A percentile compares a stretch with the other conserved stretches of the same genome.
Evolutionary conservation across 2,888 invertebrate genomes (phyloP).

Genomic region (Papilio protenor): DNA sequence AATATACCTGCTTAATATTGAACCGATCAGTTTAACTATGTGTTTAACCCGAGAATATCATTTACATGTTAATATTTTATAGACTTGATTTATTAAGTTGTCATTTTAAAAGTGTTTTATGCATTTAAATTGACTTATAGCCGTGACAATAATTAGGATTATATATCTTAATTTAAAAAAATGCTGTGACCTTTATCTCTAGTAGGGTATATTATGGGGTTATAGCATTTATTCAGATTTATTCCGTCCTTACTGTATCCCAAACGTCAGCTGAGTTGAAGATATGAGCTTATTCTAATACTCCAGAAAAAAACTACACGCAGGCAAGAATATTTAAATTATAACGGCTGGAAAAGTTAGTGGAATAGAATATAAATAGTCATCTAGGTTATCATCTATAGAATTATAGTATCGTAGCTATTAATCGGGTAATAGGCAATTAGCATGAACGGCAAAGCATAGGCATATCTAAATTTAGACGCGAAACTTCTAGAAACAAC

Average conservation of each 20-base stretch:
- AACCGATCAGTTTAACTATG: conserved; percentile 14
- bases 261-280: too few species aligned
- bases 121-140: conserved; percentile 18
- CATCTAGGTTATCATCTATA: background rate
- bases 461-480: conserved; percentile 58
- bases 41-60: conserved; percentile 16
- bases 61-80: conserved; percentile 16
- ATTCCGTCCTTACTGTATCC: too few species aligned
- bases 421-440: conserved; percentile 27
- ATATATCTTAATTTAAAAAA: conserved; percentile 5
- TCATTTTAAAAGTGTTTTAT: conserved; percentile 10
- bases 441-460: conserved; percentile 41
- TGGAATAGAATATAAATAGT: too few species aligned
- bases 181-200: background rate
- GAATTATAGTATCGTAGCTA: background rate
- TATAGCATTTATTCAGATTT: too few species aligned
- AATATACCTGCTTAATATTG: conserved; percentile 15
- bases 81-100: conserved; percentile 10
- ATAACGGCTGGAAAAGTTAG: background rate
- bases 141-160: conserved; percentile 9
- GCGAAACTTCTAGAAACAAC: conserved; percentile 46
- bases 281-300: too few species aligned
- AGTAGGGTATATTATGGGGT: background rate
- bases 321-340: background rate
- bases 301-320: too few species aligned